Conservation (phyloP, 2,888 invertebrate genomes). For the Cetonia aurata region DNA sequence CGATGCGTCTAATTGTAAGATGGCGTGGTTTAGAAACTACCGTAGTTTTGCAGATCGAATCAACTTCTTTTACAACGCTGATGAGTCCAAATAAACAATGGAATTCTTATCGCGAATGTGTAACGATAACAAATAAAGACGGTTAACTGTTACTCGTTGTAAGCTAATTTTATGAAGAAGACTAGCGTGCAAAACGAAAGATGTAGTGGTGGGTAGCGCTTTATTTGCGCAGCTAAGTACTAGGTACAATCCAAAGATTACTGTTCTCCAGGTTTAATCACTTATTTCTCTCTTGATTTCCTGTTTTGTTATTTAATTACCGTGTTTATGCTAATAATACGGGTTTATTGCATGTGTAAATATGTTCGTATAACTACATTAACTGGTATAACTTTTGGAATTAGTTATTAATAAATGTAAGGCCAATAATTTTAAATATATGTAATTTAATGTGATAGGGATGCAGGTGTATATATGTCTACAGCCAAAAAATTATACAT, state of each 20-base stretch:
- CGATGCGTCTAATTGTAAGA: no score
- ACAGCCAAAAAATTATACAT: no score
- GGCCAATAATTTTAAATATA: no score
- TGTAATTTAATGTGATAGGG: no score
- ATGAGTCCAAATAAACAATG: conserved; percentile 25
- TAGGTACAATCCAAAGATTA: no score
- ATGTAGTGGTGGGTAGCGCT: not conserved
- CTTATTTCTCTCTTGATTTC: conserved; percentile 17
- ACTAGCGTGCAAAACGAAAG: conserved; percentile 7
- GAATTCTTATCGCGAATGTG: conserved; percentile 27
- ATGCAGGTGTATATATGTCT: conserved; percentile 11
- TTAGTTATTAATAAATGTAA: not conserved
- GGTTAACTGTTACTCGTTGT: conserved; percentile 22
- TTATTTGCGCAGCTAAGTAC: no score
- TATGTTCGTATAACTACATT: not conserved
- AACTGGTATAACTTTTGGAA: conserved; percentile 4
- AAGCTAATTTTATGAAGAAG: conserved; percentile 19
- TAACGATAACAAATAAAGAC: conserved; percentile 17
- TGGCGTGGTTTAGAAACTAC: conserved; percentile 6
- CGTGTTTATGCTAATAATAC: conserved; percentile 26
- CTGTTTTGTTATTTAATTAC: conserved; percentile 22
- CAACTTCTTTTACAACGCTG: conserved; percentile 15
- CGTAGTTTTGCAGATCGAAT: conserved; percentile 7
- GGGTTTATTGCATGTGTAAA: conserved; percentile 4
- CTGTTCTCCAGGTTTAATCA: not conserved